These are phyloP conservation scores for Polymixis flavicincta DNA, from an alignment of 2,888 invertebrate genomes.

Conservation along the genomic window DNA sequence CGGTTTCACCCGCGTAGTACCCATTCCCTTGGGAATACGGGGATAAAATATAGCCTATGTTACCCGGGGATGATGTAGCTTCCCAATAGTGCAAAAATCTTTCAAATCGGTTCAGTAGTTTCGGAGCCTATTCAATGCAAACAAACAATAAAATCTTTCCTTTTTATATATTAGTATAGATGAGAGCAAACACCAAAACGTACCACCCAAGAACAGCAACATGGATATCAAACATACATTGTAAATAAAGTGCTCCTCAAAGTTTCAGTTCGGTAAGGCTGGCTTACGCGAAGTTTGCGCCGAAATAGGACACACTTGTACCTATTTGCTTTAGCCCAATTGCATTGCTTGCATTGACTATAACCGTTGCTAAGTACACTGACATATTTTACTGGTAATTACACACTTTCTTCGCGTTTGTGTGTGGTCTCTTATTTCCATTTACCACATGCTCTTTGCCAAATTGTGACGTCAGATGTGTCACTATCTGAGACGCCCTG, in stretches of 20 bases:
- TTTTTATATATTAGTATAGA: no score
- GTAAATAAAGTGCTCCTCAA: slow-evolving; percentile 42
- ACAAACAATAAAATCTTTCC: no score
- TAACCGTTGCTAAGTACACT: slow-evolving; percentile 35
- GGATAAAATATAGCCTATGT: no score
- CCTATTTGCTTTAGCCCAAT: slow-evolving; percentile 53
- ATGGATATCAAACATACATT: slow-evolving; percentile 34
- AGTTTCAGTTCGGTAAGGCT: slow-evolving; percentile 37
- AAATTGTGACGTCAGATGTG: background rate
- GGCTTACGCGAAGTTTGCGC: slow-evolving; percentile 40
- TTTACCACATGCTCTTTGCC: background rate
- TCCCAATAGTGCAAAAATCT: no score
- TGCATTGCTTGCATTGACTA: slow-evolving; percentile 40
- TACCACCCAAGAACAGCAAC: slow-evolving; percentile 26
- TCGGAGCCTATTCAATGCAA: no score
- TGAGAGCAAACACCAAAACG: background rate
- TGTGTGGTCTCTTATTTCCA: slow-evolving; percentile 10
- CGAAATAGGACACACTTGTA: slow-evolving; percentile 64
- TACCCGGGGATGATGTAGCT: no score
- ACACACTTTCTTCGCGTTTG: slow-evolving; percentile 20
- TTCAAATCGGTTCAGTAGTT: no score
- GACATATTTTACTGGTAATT: slow-evolving; percentile 34
- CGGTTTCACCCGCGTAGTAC: no score
- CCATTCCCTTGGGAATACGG: no score
- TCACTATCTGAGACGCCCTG: background rate